Conservation (phyloP, 2,888 invertebrate genomes). For the Eupithecia exiguata region DNA sequence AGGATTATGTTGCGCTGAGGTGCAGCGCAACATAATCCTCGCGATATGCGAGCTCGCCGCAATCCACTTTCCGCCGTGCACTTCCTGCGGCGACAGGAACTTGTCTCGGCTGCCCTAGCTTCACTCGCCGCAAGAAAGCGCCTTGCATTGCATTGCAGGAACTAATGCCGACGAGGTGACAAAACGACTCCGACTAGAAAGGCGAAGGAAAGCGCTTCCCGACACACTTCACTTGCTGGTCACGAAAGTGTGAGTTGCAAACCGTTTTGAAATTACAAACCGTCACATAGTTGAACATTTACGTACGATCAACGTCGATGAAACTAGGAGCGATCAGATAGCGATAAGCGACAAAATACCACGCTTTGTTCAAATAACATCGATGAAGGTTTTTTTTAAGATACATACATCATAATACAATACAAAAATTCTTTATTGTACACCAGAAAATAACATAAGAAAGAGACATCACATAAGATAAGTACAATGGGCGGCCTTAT, state of each 20-base stretch:
- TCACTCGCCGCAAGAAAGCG: neutral
- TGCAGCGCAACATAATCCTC: neutral
- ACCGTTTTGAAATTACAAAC: slow-evolving; percentile 20
- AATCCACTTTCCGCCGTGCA: slow-evolving; percentile 21
- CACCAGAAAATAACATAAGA: too few species aligned
- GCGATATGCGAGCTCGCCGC: slow-evolving; percentile 9
- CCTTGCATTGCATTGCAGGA: neutral
- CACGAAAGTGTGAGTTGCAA: slow-evolving; percentile 25
- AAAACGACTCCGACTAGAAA: slow-evolving; percentile 16
- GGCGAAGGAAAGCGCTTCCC: slow-evolving; percentile 27
- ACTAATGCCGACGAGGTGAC: neutral
- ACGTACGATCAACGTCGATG: neutral
- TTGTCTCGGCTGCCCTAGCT: neutral
- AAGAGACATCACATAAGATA: too few species aligned
- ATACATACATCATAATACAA: too few species aligned
- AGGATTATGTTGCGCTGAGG: too few species aligned
- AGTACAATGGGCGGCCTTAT: too few species aligned
- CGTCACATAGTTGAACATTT: neutral
- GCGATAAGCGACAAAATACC: neutral
- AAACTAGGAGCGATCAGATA: neutral
- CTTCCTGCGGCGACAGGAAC: slow-evolving; percentile 32
- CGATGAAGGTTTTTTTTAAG: neutral
- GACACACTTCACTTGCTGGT: slow-evolving; percentile 26
- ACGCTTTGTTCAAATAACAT: neutral
- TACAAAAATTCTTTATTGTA: too few species aligned